Evolutionary conservation across 2,113 vertebrate species (phyloP), one percentile per base, ranked within the genome.

Genomic region (Lampris megalopsis): DNA sequence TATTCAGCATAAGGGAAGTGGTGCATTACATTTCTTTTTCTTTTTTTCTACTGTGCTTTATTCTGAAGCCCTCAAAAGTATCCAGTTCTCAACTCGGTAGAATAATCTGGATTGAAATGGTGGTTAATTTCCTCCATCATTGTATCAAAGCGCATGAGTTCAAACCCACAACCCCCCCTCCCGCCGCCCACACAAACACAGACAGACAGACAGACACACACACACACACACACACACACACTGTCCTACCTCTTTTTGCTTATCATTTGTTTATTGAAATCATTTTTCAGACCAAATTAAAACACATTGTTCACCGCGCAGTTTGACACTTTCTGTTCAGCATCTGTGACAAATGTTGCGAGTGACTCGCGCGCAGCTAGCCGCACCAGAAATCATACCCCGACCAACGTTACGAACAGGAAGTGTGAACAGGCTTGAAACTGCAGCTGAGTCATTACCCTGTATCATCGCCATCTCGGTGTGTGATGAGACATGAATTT

Each of bases 381-480:
- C 53, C 24, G 13, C 35, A 35, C 13, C 13, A 73, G 74, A 80
- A 57, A 49, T 68, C 60, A 4, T 61, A 70, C 69, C 79, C 59
- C 71, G 49, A 69, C 70, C 47, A 72, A 68, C 49, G 71, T 85
- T 77, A 80, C 61, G 73, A 63, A 63, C 71, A 65, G 63, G 70
- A 42, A 61, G 80, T 77, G 84, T 59, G 79, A 24, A 84, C 82
- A 56, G 77, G 75, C 75, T 68, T 84, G 77, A 87, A 84, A 78
- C 76, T 76, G 85, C 89, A 92, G 91, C 86, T 90, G 89, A 93
- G 88, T 93, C 90, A 90, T 91, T 91, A 88, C 73, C 74, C 86
- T 71, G 77, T 88, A 88, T 92, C 86, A 45, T 60, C 79, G 77
- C 83, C 80, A 91, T 91, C 87, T 90, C 66, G 1, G 60, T 73